These are phyloP conservation scores for Dolichopus griseipennis DNA, from an alignment of 2,888 invertebrate species.

Conservation along the genomic window DNA sequence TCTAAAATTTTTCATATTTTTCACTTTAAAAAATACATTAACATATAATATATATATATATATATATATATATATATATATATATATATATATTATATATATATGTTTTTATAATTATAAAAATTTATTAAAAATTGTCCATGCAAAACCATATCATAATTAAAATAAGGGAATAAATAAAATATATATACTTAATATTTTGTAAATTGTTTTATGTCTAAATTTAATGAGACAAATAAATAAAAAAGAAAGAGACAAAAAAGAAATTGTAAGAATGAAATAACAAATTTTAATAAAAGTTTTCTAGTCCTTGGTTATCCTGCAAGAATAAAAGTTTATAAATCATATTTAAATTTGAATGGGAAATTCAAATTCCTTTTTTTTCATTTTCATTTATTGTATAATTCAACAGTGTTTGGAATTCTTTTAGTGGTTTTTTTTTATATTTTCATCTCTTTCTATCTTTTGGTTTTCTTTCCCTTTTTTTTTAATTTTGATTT, in stretches of 20 bases:
- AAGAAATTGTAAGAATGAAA: too few species aligned
- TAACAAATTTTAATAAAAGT: too few species aligned
- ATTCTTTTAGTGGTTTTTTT: background rate
- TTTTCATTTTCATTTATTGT: background rate
- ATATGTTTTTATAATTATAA: too few species aligned
- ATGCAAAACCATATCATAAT: constrained; percentile 1
- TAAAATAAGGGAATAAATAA: background rate
- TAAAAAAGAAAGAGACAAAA: background rate
- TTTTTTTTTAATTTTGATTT: background rate
- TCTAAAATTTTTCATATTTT: too few species aligned
- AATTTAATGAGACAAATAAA: background rate
- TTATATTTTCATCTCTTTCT: background rate
- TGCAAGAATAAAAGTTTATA: background rate
- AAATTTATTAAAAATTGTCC: background rate
- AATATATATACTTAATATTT: too few species aligned
- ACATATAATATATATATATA: too few species aligned
- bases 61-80: too few species aligned
- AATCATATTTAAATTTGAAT: background rate
- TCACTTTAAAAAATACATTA: too few species aligned
- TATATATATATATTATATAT: too few species aligned
- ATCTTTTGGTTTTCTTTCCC: background rate
- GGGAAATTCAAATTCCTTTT: background rate
- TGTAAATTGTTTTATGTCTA: too few species aligned
- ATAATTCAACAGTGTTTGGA: constrained; percentile 2
- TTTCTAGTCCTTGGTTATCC: background rate